A percentile compares a stretch with the other conserved stretches of the same genome.
phyloP scores from a whole-genome alignment of 1,140 invertebrate species.

The Drosophila cardini region DNA sequence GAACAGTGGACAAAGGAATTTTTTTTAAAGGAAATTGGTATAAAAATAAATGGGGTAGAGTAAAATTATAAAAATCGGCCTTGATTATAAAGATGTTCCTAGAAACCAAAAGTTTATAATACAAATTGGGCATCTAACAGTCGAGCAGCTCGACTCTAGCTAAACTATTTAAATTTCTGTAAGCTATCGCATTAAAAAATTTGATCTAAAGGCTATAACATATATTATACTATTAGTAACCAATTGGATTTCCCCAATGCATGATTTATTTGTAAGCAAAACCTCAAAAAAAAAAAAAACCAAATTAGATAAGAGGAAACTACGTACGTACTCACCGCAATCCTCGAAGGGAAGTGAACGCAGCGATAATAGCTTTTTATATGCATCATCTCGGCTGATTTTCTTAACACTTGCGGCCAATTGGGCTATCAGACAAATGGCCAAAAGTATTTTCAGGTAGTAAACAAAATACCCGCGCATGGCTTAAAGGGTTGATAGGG shows the following conservation, averaged over 20 bases:
- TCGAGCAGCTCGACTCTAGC: too few species aligned
- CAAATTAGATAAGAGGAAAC: conserved; percentile 4
- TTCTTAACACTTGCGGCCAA: conserved; percentile 37
- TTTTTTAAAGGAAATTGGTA: too few species aligned
- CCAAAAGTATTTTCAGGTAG: conserved; percentile 67
- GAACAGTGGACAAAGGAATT: too few species aligned
- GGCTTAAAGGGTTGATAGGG: conserved; percentile 15
- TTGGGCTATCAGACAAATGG: conserved; percentile 44
- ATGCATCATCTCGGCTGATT: conserved; percentile 49
- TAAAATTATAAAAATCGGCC: too few species aligned
- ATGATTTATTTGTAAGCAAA: background rate
- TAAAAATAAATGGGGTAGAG: too few species aligned
- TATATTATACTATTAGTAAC: too few species aligned
- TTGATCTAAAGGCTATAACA: too few species aligned
- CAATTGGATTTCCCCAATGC: background rate
- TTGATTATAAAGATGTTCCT: too few species aligned
- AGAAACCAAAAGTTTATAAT: too few species aligned
- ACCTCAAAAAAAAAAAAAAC: background rate
- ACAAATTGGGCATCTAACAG: too few species aligned
- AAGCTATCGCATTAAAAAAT: too few species aligned
- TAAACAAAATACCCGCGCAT: conserved; percentile 62
- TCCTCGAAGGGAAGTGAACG: conserved; percentile 70
- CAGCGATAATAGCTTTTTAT: conserved; percentile 60
- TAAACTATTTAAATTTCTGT: too few species aligned
- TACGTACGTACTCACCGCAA: conserved; percentile 60